Percentiles rank a stretch among this genome's conserved stretches.
Conservation (phyloP, 2,888 invertebrate genomes). For the Sinelater perroti region DNA sequence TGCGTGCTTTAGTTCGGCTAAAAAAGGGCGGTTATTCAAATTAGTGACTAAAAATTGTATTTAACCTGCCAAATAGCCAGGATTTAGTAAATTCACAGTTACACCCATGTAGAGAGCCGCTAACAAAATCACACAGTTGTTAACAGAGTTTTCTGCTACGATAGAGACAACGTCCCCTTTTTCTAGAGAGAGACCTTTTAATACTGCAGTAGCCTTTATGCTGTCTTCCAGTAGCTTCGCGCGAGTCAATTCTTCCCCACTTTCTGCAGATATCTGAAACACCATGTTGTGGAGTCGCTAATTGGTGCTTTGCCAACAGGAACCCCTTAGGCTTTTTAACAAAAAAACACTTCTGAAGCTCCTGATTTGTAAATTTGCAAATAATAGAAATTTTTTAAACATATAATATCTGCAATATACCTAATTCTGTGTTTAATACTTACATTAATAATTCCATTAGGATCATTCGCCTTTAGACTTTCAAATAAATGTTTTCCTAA, state of each 20-base stretch:
- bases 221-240: slow-evolving; percentile 42
- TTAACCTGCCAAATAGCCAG: slow-evolving; percentile 44
- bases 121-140: slow-evolving; percentile 48
- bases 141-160: slow-evolving; percentile 48
- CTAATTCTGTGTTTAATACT: no score
- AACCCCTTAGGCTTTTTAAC: no score
- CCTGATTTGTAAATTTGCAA: no score
- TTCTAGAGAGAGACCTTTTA: slow-evolving; percentile 43
- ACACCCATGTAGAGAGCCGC: slow-evolving; percentile 48
- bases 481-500: no score
- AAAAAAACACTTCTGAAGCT: no score
- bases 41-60: slow-evolving; percentile 50
- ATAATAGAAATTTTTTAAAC: no score
- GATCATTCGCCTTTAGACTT: no score
- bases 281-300: no score
- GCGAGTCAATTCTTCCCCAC: slow-evolving; percentile 44
- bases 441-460: no score
- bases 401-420: no score
- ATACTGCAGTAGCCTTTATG: slow-evolving; percentile 45
- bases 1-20: slow-evolving; percentile 62
- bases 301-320: no score
- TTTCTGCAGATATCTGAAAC: slow-evolving; percentile 47
- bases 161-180: slow-evolving; percentile 46
- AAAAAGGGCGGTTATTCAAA: no score
- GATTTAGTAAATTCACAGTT: slow-evolving; percentile 47